Conservation (phyloP, 2,113 vertebrate species). For the Percina caprodes region DNA sequence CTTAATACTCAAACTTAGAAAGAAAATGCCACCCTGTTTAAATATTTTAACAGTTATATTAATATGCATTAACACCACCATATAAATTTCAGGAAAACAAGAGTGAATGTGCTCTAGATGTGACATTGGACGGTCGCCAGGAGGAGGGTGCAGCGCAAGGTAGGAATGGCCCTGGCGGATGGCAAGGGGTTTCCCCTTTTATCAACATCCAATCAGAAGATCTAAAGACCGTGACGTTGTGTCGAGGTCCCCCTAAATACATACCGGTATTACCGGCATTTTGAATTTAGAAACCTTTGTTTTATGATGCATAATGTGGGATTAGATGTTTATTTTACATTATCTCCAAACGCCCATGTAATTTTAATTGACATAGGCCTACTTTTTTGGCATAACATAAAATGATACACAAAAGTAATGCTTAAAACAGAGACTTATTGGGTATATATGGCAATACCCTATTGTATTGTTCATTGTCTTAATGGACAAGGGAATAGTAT, state of each 20-base stretch:
- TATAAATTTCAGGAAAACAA: neutral
- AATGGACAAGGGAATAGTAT: neutral
- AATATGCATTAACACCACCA: neutral
- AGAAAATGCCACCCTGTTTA: neutral
- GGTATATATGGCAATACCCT: neutral
- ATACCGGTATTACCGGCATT: neutral
- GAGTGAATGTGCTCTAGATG: slow-evolving; percentile 23
- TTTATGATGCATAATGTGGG: neutral
- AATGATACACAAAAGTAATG: neutral
- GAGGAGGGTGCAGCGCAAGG: slow-evolving; percentile 28
- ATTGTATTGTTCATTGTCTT: neutral
- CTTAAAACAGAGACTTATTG: neutral
- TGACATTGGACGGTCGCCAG: slow-evolving; percentile 52
- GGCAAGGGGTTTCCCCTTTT: slow-evolving; percentile 64
- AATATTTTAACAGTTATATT: neutral
- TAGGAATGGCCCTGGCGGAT: slow-evolving; percentile 39
- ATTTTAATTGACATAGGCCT: neutral
- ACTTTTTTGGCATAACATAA: neutral
- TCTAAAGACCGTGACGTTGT: slow-evolving; percentile 55
- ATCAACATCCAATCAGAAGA: slow-evolving; percentile 70
- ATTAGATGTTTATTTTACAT: neutral
- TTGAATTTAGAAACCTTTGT: neutral
- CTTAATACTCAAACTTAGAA: neutral
- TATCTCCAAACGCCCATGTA: neutral
- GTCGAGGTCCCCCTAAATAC: slow-evolving; percentile 56